These are phyloP conservation scores for Hyperoplus immaculatus DNA, from an alignment of 2,797 vertebrate species.

Conservation along the genomic window DNA sequence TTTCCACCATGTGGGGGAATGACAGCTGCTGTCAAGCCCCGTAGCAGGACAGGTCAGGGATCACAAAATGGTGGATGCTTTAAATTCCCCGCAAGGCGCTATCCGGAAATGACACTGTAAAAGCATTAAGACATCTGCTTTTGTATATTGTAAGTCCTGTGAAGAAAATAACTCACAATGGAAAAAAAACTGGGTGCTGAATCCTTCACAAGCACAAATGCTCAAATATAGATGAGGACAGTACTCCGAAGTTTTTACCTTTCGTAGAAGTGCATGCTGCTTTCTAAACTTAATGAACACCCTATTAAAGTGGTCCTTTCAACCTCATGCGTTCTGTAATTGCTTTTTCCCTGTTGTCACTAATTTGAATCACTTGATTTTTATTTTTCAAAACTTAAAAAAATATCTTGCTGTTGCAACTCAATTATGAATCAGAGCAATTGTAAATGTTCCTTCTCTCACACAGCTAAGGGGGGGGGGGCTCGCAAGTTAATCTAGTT, in stretches of 20 bases:
- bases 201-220: too few relatives aligned
- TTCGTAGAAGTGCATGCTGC: neutral
- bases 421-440: conserved; percentile 59
- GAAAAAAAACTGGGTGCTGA: too few relatives aligned
- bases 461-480: conserved; percentile 31
- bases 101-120: conserved; percentile 34
- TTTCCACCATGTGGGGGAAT: conserved; percentile 11
- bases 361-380: conserved; percentile 51
- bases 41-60: conserved; percentile 43
- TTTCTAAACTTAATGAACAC: conserved; percentile 32
- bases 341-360: conserved; percentile 39
- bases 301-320: conserved; percentile 37
- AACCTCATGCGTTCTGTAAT: conserved; percentile 42
- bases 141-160: too few relatives aligned
- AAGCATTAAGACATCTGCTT: conserved; percentile 1
- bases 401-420: conserved; percentile 53
- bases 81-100: conserved; percentile 7
- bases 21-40: conserved; percentile 63
- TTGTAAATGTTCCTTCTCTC: conserved; percentile 58
- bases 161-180: too few relatives aligned
- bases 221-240: too few relatives aligned
- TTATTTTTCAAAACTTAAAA: conserved; percentile 43
- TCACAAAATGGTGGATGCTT: conserved; percentile 15
- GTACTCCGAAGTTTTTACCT: neutral
- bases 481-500: conserved; percentile 46